phyloP scores from a whole-genome alignment of 2,888 invertebrate genomes.

The Timandra comae region DNA sequence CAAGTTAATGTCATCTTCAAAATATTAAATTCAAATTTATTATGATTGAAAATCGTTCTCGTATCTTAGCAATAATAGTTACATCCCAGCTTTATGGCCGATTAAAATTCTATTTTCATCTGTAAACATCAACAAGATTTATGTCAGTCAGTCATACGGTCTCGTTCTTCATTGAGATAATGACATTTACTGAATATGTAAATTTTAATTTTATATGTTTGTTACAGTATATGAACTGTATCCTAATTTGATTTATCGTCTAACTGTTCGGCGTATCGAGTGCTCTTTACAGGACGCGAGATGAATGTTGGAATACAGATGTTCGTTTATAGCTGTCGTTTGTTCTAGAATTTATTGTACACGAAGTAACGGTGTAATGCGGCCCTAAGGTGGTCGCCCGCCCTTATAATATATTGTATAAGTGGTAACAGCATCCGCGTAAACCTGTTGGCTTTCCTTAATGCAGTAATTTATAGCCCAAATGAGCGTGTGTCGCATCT shows the following conservation, averaged over 20 bases:
- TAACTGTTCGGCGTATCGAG: conserved; percentile 37
- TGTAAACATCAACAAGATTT: conserved; percentile 38
- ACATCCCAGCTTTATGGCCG: conserved; percentile 23
- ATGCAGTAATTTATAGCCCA: conserved; percentile 46
- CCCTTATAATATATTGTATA: conserved; percentile 44
- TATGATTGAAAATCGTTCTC: conserved; percentile 21
- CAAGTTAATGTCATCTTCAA: conserved; percentile 24
- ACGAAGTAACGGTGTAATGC: conserved; percentile 60
- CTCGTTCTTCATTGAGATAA: conserved; percentile 50
- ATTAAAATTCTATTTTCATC: conserved; percentile 35
- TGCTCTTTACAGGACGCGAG: conserved; percentile 55
- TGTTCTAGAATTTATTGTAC: conserved; percentile 68
- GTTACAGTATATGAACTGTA: conserved; percentile 35
- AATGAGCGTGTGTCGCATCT: conserved; percentile 23
- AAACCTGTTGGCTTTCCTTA: conserved; percentile 52
- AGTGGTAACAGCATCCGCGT: conserved; percentile 42
- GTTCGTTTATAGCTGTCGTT: conserved; percentile 67
- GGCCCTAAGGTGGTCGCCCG: conserved; percentile 42
- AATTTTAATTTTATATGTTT: conserved; percentile 43
- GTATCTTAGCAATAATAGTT: conserved; percentile 25
- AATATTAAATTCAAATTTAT: conserved; percentile 22
- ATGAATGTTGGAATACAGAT: conserved; percentile 55
- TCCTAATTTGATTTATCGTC: conserved; percentile 59
- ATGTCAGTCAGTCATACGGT: conserved; percentile 46
- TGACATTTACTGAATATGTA: conserved; percentile 43